Percentiles rank a stretch among this genome's conserved stretches.
phyloP scores from a whole-genome alignment of 2,113 vertebrate species.

The Mobula hypostoma region DNA sequence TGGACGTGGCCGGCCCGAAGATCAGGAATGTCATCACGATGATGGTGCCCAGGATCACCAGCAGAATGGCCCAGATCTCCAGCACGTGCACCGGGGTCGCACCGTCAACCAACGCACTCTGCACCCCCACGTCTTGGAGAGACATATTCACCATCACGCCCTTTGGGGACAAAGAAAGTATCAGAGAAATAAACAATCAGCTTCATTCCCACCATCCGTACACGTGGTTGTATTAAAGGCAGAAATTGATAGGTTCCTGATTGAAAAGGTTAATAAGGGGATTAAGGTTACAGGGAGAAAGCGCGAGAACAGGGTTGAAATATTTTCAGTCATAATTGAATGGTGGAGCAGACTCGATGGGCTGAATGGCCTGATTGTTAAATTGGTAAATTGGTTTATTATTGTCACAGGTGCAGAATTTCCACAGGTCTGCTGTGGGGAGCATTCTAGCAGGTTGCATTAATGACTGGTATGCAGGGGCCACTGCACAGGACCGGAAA shows the following conservation, averaged over 20 bases:
- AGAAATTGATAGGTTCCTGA: too few species aligned
- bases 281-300: background rate
- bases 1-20: slow-evolving; percentile 57
- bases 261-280: too few species aligned
- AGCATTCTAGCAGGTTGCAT: too few species aligned
- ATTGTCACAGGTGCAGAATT: background rate
- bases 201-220: background rate
- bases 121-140: background rate
- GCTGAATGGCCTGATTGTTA: too few species aligned
- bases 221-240: too few species aligned
- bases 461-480: too few species aligned
- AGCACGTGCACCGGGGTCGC: slow-evolving; percentile 61
- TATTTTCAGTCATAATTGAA: background rate
- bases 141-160: too few species aligned
- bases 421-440: too few species aligned
- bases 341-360: background rate
- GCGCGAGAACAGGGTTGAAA: background rate
- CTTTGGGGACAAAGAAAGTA: background rate
- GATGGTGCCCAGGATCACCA: slow-evolving; percentile 67
- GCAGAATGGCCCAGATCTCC: slow-evolving; percentile 68
- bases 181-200: too few species aligned
- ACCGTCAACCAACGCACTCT: background rate
- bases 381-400: too few species aligned
- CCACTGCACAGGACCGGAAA: too few species aligned
- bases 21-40: slow-evolving; percentile 65